phyloP scores from a whole-genome alignment of 2,113 vertebrate genomes.

The Brachyhypopomus occidentalis region DNA sequence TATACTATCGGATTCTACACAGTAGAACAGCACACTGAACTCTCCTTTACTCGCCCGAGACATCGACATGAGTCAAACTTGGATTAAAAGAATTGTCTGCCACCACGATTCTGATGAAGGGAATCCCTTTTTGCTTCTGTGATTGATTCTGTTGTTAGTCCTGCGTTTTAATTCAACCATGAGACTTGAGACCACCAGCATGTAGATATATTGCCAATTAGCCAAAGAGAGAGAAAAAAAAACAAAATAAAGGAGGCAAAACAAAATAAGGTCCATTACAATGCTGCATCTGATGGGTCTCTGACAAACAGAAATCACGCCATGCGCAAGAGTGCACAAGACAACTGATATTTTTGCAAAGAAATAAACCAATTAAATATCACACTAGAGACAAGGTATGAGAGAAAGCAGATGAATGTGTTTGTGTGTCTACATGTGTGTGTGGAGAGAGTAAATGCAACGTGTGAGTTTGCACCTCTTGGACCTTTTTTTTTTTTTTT shows the following conservation, averaged over 20 bases:
- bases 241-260: not conserved
- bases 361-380: conserved; percentile 60
- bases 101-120: not conserved
- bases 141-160: conserved; percentile 29
- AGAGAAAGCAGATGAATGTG: conserved; percentile 35
- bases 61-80: no score
- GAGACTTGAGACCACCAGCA: conserved; percentile 13
- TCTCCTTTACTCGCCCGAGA: not conserved
- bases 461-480: conserved; percentile 21
- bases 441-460: conserved; percentile 14
- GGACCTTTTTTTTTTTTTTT: conserved; percentile 32
- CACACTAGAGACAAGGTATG: conserved; percentile 28
- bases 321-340: conserved; percentile 46
- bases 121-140: conserved; percentile 30
- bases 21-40: not conserved
- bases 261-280: conserved; percentile 38
- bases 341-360: conserved; percentile 38
- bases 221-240: conserved; percentile 43
- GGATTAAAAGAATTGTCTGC: not conserved
- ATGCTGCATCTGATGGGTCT: conserved; percentile 22
- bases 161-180: conserved; percentile 28
- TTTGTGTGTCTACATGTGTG: not conserved
- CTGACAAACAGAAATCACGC: conserved; percentile 44
- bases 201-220: conserved; percentile 47
- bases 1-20: not conserved